These are phyloP conservation scores for Hestina assimilis DNA, from an alignment of 1,140 invertebrate genomes.

Conservation along the genomic window DNA sequence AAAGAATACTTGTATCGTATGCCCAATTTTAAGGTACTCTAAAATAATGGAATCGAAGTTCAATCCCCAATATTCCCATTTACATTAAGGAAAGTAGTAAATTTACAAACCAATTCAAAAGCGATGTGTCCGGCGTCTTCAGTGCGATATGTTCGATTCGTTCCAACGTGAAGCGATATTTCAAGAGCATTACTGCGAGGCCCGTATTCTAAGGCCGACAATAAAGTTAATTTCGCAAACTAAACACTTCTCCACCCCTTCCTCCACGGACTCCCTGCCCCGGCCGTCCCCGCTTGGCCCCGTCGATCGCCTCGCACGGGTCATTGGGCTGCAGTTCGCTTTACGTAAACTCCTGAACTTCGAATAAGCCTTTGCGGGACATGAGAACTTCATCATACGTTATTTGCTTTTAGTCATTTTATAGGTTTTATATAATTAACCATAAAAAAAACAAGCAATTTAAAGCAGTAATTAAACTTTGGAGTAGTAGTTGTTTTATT, in stretches of 20 bases:
- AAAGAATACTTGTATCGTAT: no score
- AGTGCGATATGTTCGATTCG: slow-evolving; percentile 11
- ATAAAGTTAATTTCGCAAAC: slow-evolving; percentile 54
- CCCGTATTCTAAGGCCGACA: slow-evolving; percentile 35
- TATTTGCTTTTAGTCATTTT: slow-evolving; percentile 8
- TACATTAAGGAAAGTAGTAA: neutral
- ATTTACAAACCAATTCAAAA: slow-evolving; percentile 21
- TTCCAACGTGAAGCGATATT: slow-evolving; percentile 23
- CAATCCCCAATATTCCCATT: slow-evolving; percentile 1
- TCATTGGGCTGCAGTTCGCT: slow-evolving; percentile 25
- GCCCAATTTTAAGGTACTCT: no score
- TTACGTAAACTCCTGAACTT: slow-evolving; percentile 17
- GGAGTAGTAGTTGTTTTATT: no score
- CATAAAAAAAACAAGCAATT: no score
- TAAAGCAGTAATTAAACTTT: no score
- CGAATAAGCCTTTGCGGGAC: slow-evolving; percentile 25
- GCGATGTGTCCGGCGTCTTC: slow-evolving; percentile 15
- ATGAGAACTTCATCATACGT: slow-evolving; percentile 23
- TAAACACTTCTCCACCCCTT: slow-evolving; percentile 35
- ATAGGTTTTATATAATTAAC: no score
- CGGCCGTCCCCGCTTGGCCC: neutral
- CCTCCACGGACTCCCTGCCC: neutral
- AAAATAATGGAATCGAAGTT: no score
- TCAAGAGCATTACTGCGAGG: slow-evolving; percentile 26
- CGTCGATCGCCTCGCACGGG: slow-evolving; percentile 22